These are phyloP conservation scores for Oryctolagus cuniculus DNA, from an alignment of 2,113 vertebrate species.

Conservation along the genomic window DNA sequence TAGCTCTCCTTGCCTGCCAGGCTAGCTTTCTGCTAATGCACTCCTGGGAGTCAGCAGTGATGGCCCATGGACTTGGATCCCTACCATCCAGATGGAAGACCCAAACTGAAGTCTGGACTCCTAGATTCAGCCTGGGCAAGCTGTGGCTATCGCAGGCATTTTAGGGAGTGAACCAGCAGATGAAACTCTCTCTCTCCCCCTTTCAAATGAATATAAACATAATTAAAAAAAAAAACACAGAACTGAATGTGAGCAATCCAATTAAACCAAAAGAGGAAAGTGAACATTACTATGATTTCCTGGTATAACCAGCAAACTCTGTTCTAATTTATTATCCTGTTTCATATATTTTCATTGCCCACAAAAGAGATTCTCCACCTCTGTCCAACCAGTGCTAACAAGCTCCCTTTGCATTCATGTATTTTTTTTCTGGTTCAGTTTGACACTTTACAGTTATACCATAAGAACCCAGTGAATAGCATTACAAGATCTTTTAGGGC, in stretches of 20 bases:
- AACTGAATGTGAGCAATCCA: neutral
- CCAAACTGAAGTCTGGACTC: too few relatives aligned
- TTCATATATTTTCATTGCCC: neutral
- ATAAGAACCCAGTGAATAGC: neutral
- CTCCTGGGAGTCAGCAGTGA: too few relatives aligned
- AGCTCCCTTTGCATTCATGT: neutral
- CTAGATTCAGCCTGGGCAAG: too few relatives aligned
- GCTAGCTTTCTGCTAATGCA: too few relatives aligned
- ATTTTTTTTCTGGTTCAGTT: neutral
- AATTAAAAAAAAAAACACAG: neutral
- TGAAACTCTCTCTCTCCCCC: too few relatives aligned
- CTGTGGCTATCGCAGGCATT: too few relatives aligned
- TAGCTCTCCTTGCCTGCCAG: too few relatives aligned
- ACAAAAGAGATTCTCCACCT: neutral
- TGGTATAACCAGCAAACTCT: neutral
- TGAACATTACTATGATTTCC: neutral
- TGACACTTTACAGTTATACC: neutral
- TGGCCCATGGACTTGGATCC: too few relatives aligned
- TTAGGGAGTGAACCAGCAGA: too few relatives aligned
- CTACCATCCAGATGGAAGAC: too few relatives aligned
- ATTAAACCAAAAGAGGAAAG: slow-evolving; percentile 45
- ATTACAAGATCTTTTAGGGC: neutral
- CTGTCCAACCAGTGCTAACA: neutral
- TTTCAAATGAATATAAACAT: too few relatives aligned
- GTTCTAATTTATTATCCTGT: neutral